Percentiles rank a stretch among this genome's conserved stretches.
These are phyloP conservation scores for Podilymbus podiceps DNA, from an alignment of 2,113 vertebrate genomes.

Conservation along the genomic window DNA sequence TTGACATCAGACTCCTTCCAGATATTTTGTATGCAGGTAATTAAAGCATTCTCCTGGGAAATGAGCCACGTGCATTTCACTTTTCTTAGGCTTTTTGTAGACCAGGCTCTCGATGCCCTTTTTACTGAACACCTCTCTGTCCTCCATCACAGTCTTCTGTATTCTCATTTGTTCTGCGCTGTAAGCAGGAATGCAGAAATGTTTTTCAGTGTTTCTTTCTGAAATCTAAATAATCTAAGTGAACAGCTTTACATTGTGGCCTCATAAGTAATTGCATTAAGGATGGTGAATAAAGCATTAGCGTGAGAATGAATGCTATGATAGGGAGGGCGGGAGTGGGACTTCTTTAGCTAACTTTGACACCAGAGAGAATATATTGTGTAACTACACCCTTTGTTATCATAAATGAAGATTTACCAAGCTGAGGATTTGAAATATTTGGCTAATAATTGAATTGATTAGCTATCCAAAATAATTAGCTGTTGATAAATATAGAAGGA, in stretches of 20 bases:
- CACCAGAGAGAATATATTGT: not conserved
- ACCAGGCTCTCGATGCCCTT: not conserved
- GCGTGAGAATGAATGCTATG: not conserved
- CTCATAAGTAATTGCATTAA: not conserved
- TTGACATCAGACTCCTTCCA: not conserved
- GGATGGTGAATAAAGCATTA: not conserved
- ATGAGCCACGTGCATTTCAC: not conserved
- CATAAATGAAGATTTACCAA: not conserved
- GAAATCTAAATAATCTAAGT: not conserved
- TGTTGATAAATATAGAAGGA: not conserved
- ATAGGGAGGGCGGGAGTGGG: not conserved
- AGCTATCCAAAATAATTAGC: constrained; percentile 37
- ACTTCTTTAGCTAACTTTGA: not conserved
- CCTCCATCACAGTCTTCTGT: not conserved
- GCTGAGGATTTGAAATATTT: constrained; percentile 31
- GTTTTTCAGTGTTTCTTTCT: not conserved
- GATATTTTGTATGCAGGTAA: not conserved
- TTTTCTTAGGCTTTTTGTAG: not conserved
- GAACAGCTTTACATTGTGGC: not conserved
- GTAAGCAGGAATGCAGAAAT: not conserved
- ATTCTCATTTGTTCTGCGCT: not conserved
- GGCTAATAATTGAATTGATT: constrained; percentile 45
- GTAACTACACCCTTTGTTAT: not conserved
- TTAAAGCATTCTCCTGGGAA: not conserved
- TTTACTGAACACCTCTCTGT: not conserved